Conservation (phyloP, 2,888 invertebrate genomes). For the Ophion slaviceki region DNA sequence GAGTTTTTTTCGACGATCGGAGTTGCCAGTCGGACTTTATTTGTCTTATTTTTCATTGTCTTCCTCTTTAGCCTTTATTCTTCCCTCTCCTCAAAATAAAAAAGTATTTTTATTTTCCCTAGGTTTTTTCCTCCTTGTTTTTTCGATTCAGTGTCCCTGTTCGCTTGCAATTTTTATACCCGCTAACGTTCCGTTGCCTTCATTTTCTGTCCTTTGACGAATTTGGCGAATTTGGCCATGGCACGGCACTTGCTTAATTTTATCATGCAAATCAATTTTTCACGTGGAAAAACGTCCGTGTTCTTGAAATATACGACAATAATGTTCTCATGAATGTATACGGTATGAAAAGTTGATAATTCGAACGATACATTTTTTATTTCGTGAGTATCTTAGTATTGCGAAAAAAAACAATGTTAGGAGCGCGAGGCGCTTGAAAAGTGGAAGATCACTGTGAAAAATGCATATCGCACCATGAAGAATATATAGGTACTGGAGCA, state of each 20-base stretch:
- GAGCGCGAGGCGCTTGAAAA: too few species aligned
- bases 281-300: too few species aligned
- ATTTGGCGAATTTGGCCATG: neutral
- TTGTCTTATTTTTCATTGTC: conserved; percentile 43
- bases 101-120: conserved; percentile 25
- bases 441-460: too few species aligned
- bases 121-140: conserved; percentile 29
- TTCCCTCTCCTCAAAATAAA: conserved; percentile 23
- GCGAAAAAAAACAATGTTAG: too few species aligned
- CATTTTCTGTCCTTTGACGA: neutral
- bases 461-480: too few species aligned
- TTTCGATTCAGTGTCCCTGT: conserved; percentile 1
- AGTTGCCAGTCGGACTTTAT: conserved; percentile 34
- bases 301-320: too few species aligned
- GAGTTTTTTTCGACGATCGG: conserved; percentile 57
- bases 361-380: too few species aligned
- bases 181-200: neutral
- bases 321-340: too few species aligned
- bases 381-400: too few species aligned
- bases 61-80: conserved; percentile 40
- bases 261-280: too few species aligned
- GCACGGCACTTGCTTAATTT: neutral
- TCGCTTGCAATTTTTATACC: conserved; percentile 29
- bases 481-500: too few species aligned
- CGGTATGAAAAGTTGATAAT: too few species aligned